A percentile compares a stretch with the other conserved stretches of the same genome.
Conservation (phyloP, 2,888 invertebrate species). For the Plagodis dolabraria region DNA sequence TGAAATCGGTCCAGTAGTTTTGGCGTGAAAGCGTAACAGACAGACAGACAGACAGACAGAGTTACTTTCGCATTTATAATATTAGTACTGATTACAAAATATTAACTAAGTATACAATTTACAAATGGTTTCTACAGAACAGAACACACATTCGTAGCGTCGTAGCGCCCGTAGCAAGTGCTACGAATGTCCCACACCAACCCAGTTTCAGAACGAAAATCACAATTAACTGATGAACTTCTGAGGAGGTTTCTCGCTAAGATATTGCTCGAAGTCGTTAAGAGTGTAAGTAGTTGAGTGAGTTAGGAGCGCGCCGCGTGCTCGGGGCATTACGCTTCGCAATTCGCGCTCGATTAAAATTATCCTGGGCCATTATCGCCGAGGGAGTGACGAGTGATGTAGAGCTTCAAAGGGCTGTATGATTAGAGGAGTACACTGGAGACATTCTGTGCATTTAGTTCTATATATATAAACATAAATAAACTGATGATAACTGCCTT, state of each 20-base stretch:
- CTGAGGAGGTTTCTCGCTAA: slow-evolving; percentile 52
- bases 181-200: slow-evolving; percentile 32
- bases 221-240: slow-evolving; percentile 59
- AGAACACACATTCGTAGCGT: slow-evolving; percentile 13
- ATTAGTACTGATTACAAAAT: no score
- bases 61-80: no score
- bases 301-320: slow-evolving; percentile 71
- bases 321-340: slow-evolving; percentile 66
- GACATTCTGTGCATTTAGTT: no score
- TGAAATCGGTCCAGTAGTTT: no score
- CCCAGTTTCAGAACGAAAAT: slow-evolving; percentile 28
- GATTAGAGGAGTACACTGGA: no score
- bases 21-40: no score
- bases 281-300: slow-evolving; percentile 61
- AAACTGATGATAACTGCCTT: no score
- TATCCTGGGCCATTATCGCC: slow-evolving; percentile 79
- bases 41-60: no score
- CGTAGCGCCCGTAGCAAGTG: slow-evolving; percentile 34
- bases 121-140: no score
- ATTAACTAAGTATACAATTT: background rate
- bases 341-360: slow-evolving; percentile 83
- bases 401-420: slow-evolving; percentile 33
- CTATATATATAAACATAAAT: no score
- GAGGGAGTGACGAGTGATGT: slow-evolving; percentile 65
- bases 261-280: slow-evolving; percentile 41